Base-by-base conservation (phyloP, 2,888 invertebrate genomes). In the Hofmannophila pseudospretella region DNA sequence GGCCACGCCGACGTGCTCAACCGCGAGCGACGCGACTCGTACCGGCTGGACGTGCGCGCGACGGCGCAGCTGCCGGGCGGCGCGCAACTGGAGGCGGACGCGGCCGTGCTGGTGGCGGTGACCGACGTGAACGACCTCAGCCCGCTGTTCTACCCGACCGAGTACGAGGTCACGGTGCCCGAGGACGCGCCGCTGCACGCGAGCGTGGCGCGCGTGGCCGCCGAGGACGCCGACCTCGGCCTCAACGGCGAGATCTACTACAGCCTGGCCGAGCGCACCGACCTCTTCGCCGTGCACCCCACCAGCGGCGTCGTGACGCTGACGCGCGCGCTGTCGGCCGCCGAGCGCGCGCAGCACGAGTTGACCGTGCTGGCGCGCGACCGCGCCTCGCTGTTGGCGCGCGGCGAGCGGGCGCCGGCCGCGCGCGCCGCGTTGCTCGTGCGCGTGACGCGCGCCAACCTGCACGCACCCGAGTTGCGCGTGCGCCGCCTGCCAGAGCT, bases 211-310 rank as follows among this genome's bases (percentile, higher is more conserved):
- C 90, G 89, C 61, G 94, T 96, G 34, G 87, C 91, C 22, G 99
- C 98, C 0, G 97, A 96, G 63, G 99, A 99, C 80, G 98, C 99
- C 2, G 99, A 99, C 75, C 88, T 96, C 22, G 99, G 98, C 2
- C 89, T 96, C 56, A 99, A 99, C 75, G 97, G 98, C 1, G 97
- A 98, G 85, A 96, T 99, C 55, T 98, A 98, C 82, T 99, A 98
- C 82, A 97, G 96, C 71, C 92, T 99, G 59, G 88, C 90, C 33
- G 92, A 94, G 53, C 89, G 90, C 40, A 95, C 93, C 29, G 93
- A 94, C 62, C 92, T 92, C 57, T 99, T 98, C 71, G 94, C 96
- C 22, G 92, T 99, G 39, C 97, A 99, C 76, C 97, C 98, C 1
- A 95, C 96, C 36, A 94, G 94, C 31, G 98, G 98, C 7, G 91